Conservation (phyloP, 2,797 vertebrate genomes). For the Limnodromus scolopaceus region DNA sequence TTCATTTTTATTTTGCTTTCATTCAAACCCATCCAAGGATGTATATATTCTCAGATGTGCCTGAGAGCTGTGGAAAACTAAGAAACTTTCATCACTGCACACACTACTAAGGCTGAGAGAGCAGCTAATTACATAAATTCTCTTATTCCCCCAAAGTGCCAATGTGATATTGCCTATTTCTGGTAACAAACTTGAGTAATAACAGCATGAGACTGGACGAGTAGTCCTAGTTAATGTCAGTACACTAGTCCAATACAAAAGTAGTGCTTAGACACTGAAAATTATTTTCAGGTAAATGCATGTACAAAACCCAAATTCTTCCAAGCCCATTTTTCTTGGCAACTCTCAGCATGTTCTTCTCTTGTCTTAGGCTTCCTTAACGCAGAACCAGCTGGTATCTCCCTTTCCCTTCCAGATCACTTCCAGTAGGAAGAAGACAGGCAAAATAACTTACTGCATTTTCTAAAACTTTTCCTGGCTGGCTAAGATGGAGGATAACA, state of each 20-base stretch:
- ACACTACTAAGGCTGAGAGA: background rate
- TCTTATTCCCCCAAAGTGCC: background rate
- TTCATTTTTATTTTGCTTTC: background rate
- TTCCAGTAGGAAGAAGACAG: background rate
- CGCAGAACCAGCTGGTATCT: background rate
- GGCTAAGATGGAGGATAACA: background rate
- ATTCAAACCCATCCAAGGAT: background rate
- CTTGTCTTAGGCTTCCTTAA: background rate
- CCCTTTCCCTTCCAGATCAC: background rate
- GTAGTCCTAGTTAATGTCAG: background rate
- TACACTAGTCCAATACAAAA: background rate
- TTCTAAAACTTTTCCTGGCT: background rate
- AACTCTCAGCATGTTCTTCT: background rate
- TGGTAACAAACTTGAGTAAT: background rate
- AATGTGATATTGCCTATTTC: background rate
- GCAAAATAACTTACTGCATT: background rate
- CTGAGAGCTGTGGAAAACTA: background rate
- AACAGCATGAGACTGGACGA: background rate
- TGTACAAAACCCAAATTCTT: background rate
- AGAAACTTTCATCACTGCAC: background rate
- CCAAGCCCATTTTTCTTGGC: background rate
- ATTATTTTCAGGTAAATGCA: background rate
- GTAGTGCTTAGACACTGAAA: background rate
- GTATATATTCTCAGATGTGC: background rate
- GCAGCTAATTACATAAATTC: background rate